These are phyloP conservation scores for Mythimna impura DNA, from an alignment of 2,888 invertebrate species.

Conservation along the genomic window DNA sequence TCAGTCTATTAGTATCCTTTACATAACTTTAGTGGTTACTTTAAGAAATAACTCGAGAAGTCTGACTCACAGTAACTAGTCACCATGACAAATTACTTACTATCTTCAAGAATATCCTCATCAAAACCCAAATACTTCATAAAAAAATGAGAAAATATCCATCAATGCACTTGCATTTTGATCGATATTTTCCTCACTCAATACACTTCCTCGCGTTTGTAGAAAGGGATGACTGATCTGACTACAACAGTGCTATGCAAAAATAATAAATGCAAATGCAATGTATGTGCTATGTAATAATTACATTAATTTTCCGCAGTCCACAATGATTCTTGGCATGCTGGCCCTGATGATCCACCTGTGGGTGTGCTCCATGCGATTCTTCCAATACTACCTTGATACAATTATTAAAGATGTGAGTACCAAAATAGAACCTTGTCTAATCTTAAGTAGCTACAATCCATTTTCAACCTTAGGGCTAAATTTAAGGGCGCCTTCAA, in stretches of 20 bases:
- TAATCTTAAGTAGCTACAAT: neutral
- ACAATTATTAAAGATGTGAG: conserved; percentile 86
- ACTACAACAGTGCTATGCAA: neutral
- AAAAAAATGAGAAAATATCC: too few relatives aligned
- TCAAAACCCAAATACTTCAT: too few relatives aligned
- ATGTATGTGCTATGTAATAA: too few relatives aligned
- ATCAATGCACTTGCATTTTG: too few relatives aligned
- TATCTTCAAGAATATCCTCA: neutral
- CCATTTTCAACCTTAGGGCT: neutral
- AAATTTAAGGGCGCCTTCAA: neutral
- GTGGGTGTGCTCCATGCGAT: conserved; percentile 87
- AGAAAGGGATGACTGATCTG: neutral
- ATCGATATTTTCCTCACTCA: too few relatives aligned
- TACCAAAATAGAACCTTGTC: conserved; percentile 35
- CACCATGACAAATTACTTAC: neutral
- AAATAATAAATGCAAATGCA: too few relatives aligned
- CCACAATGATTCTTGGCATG: conserved; percentile 86
- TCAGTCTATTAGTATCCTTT: too few relatives aligned
- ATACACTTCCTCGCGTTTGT: neutral
- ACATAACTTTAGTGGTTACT: too few relatives aligned
- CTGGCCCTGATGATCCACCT: conserved; percentile 86
- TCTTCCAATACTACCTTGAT: conserved; percentile 87
- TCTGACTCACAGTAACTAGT: neutral
- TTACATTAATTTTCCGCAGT: conserved; percentile 67
- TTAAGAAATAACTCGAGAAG: too few relatives aligned